Percentiles rank a stretch among this genome's conserved stretches.
Conservation (phyloP, 2,888 invertebrate species). For the Brachyopa scutellaris region DNA sequence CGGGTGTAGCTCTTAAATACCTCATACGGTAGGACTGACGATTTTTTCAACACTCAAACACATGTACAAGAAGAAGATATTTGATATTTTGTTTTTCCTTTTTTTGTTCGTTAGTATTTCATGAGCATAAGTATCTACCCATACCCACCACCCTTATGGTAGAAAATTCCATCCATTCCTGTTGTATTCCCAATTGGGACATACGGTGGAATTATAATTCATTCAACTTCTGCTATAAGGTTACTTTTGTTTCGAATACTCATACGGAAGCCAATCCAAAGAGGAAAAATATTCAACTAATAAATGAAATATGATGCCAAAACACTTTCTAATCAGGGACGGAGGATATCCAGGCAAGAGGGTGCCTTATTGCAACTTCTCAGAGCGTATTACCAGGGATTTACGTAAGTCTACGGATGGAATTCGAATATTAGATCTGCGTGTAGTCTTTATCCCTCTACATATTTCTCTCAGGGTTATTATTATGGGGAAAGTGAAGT, state of each 20-base stretch:
- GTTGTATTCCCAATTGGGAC: conserved; percentile 77
- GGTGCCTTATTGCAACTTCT: conserved; percentile 61
- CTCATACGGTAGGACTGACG: conserved; percentile 45
- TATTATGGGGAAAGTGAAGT: conserved; percentile 37
- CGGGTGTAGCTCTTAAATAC: conserved; percentile 53
- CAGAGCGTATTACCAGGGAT: conserved; percentile 64
- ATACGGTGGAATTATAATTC: conserved; percentile 80
- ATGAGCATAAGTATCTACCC: neutral
- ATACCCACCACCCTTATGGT: conserved; percentile 32
- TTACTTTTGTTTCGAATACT: conserved; percentile 55
- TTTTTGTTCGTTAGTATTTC: conserved; percentile 25
- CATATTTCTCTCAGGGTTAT: conserved; percentile 28
- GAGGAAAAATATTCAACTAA: conserved; percentile 70
- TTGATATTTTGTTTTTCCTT: conserved; percentile 34
- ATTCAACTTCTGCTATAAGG: conserved; percentile 61
- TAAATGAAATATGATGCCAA: conserved; percentile 76
- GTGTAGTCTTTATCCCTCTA: conserved; percentile 41
- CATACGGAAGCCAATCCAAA: conserved; percentile 30
- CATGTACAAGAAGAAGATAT: conserved; percentile 41
- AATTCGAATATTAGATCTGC: conserved; percentile 48
- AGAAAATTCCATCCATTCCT: conserved; percentile 43
- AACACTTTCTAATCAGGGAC: conserved; percentile 74
- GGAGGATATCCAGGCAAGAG: conserved; percentile 22
- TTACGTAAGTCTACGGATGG: conserved; percentile 55
- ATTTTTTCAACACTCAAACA: conserved; percentile 19